Conservation (phyloP, 2,113 vertebrate genomes). For the Uria lomvia region DNA sequence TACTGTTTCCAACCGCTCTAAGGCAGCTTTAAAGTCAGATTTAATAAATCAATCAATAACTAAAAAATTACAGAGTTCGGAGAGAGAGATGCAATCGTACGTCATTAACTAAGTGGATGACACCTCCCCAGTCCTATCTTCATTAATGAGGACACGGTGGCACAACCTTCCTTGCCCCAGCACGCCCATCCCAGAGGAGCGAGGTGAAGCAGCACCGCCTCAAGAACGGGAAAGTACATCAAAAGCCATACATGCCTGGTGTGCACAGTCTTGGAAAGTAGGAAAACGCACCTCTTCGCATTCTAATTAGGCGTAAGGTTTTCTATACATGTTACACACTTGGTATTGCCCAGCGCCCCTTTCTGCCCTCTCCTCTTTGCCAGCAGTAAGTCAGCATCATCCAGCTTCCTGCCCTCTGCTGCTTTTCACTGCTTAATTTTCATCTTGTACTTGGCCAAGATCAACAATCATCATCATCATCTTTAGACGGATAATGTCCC, state of each 20-base stretch:
- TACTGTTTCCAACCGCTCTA: background rate
- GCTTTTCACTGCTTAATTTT: background rate
- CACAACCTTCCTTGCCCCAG: background rate
- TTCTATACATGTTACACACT: rapidly evolving
- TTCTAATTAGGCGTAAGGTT: background rate
- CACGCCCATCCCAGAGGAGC: background rate
- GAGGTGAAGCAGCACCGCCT: background rate
- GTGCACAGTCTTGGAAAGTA: background rate
- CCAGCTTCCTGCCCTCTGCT: background rate
- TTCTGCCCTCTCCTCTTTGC: background rate
- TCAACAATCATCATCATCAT: rapidly evolving
- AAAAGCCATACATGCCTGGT: too few species aligned
- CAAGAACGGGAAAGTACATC: rapidly evolving
- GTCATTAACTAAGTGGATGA: background rate
- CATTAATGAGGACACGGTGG: rapidly evolving
- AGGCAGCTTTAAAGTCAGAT: background rate
- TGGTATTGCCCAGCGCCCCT: rapidly evolving
- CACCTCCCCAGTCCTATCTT: background rate
- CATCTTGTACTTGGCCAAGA: background rate
- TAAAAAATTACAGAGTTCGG: background rate
- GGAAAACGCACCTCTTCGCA: background rate
- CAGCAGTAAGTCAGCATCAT: background rate
- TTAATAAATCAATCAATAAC: background rate
- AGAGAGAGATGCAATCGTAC: background rate
- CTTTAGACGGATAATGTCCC: background rate